phyloP scores from a whole-genome alignment of 2,888 invertebrate genomes.

The Mesorhabditis sp. region DNA sequence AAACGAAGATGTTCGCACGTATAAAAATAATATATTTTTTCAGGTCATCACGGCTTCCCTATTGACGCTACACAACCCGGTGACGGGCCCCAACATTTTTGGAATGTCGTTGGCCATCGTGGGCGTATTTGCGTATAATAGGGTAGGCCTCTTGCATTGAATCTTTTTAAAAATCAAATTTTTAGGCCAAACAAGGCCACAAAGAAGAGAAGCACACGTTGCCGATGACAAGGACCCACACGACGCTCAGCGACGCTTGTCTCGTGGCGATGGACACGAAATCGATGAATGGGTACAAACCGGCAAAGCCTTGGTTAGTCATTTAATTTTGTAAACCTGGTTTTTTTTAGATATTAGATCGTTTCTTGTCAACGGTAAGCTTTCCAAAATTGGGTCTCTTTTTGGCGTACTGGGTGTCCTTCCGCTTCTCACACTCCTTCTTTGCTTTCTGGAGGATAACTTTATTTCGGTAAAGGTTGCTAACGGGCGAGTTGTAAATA shows the following conservation, averaged over 20 bases:
- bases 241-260: constrained; percentile 19
- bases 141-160: constrained; percentile 63
- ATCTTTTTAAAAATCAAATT: constrained; percentile 6
- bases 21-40: background rate
- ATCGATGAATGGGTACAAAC: constrained; percentile 10
- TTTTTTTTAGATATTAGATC: too few species aligned
- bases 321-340: too few species aligned
- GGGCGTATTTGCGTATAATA: constrained; percentile 86
- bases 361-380: too few species aligned
- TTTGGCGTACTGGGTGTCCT: too few species aligned
- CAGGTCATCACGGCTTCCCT: constrained; percentile 80
- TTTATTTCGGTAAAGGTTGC: too few species aligned
- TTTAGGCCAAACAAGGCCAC: constrained; percentile 23
- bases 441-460: too few species aligned
- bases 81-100: constrained; percentile 72
- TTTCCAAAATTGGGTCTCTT: too few species aligned
- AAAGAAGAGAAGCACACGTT: constrained; percentile 14
- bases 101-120: constrained; percentile 86
- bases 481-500: too few species aligned
- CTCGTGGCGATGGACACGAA: constrained; percentile 19
- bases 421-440: too few species aligned
- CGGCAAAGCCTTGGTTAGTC: too few species aligned
- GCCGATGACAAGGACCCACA: constrained; percentile 21
- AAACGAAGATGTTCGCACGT: background rate
- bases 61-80: constrained; percentile 82